phyloP scores from a whole-genome alignment of 2,113 vertebrate species.

The Cromileptes altivelis region DNA sequence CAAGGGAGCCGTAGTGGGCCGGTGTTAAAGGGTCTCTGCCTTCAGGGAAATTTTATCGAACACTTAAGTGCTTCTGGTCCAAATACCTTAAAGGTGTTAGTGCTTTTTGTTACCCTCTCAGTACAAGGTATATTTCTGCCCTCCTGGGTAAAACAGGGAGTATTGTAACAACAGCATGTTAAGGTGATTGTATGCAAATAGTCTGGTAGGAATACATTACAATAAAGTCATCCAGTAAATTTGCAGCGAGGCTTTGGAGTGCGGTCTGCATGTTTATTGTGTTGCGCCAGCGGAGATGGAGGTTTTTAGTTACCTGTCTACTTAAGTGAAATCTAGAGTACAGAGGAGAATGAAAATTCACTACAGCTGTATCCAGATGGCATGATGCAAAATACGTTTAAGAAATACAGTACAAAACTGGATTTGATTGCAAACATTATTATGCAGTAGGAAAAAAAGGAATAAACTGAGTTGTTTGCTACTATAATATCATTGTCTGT shows the following conservation, averaged over 20 bases:
- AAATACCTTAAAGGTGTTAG: conserved; percentile 65
- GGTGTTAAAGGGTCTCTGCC: conserved; percentile 71
- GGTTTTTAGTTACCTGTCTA: not conserved
- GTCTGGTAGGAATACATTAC: not conserved
- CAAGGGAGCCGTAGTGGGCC: conserved; percentile 60
- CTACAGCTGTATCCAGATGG: not conserved
- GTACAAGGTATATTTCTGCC: conserved; percentile 37
- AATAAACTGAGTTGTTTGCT: not conserved
- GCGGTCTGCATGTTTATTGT: not conserved
- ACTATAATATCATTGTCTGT: not conserved
- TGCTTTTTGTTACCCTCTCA: conserved; percentile 49
- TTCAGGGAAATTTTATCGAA: conserved; percentile 75
- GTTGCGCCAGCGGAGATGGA: not conserved
- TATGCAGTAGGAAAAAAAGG: not conserved
- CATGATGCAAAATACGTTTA: not conserved
- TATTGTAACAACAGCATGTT: not conserved
- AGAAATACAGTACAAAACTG: not conserved
- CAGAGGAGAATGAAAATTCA: not conserved
- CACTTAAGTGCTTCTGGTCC: conserved; percentile 80
- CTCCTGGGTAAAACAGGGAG: not conserved
- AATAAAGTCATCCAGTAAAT: not conserved
- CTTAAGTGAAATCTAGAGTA: not conserved
- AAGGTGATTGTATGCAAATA: not conserved
- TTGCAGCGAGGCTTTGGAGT: not conserved
- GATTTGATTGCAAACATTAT: not conserved